Base-by-base conservation (phyloP, 2,888 invertebrate species). In the Chouioia cunea region DNA sequence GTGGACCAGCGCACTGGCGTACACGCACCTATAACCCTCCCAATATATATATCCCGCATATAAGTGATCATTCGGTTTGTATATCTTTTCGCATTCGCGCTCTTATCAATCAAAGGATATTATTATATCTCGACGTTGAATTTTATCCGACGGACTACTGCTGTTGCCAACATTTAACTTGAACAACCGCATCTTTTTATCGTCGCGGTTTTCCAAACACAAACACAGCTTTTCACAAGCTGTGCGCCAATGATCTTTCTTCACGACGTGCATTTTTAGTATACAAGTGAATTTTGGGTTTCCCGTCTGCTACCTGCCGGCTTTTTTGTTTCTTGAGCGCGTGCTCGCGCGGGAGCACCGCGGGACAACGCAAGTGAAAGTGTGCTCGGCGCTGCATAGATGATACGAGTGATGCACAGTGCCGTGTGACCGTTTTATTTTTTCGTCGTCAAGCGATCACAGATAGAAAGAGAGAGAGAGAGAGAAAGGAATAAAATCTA, bases 1-100 rank as follows among this genome's bases (percentile, higher is more conserved):
- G 89, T 89, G 89, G 89, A 89, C 89, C 88, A 89, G 87, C 88
- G 89, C 85, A 85, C 85, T 84, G 85, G 84, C 84, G 83, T 84
- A 84, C 84, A 83, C 62, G 60, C 65, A 62, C 81, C 82, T 18
- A 62, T 84, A 83, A 83, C 79, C 80, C 80, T 79, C 80, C 36
- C 36, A 36, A 36, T 36, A 36, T 36, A n/a, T 36, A 36, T 10
- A 36, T 56, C 75, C 50, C 27, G 52, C 52, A 4, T 46, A 23
- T 22, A 36, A 36, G 36, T 36, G 36, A n/a, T 14, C 63, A 15
- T 15, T 46, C 36, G 16, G 36, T 36, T 27, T 36, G n/a, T n/a
- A n/a, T 23, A 15, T 56, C 27, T 27, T 23, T 22, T 15, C 44
- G 18, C 44, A 14, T 36, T n/a, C 60, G 23, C 27, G 23, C 48